Evolutionary conservation across 1,140 invertebrate species (phyloP).

Genomic region (Penaeus vannamei): DNA sequence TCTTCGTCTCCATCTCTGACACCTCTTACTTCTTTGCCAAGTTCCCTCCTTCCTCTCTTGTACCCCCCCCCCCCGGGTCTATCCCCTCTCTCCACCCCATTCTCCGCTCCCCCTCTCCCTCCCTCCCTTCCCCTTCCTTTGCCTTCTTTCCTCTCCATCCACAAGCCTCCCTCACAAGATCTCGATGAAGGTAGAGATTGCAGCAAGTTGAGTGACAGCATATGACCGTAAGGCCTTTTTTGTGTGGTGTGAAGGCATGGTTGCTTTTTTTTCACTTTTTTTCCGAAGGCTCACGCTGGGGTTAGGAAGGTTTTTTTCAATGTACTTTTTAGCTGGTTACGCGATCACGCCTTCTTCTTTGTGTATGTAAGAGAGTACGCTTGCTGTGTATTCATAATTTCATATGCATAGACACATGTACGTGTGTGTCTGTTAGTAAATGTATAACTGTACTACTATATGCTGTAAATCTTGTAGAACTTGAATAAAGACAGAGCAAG

Average conservation of each 20-base stretch:
- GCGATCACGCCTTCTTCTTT: too few relatives aligned
- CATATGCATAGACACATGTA: too few relatives aligned
- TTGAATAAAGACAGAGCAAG: too few relatives aligned
- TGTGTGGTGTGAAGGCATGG: neutral
- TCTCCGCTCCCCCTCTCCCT: neutral
- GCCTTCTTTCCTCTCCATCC: neutral
- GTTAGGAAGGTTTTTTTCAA: too few relatives aligned
- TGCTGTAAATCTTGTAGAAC: too few relatives aligned
- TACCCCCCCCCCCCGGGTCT: neutral
- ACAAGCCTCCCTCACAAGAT: neutral
- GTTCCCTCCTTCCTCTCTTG: neutral
- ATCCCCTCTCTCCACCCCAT: neutral
- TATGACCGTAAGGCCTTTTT: conserved; percentile 32
- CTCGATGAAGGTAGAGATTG: conserved; percentile 42
- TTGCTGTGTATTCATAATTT: too few relatives aligned
- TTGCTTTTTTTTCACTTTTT: too few relatives aligned
- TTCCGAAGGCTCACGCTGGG: too few relatives aligned
- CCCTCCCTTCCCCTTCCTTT: neutral
- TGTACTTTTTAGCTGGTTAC: too few relatives aligned
- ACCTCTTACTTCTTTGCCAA: neutral
- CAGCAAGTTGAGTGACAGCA: conserved; percentile 49
- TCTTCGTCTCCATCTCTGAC: neutral
- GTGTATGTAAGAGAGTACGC: too few relatives aligned
- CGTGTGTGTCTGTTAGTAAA: too few relatives aligned
- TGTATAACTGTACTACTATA: too few relatives aligned